phyloP scores from a whole-genome alignment of 1,140 invertebrate species.

The Bombus huntii region DNA sequence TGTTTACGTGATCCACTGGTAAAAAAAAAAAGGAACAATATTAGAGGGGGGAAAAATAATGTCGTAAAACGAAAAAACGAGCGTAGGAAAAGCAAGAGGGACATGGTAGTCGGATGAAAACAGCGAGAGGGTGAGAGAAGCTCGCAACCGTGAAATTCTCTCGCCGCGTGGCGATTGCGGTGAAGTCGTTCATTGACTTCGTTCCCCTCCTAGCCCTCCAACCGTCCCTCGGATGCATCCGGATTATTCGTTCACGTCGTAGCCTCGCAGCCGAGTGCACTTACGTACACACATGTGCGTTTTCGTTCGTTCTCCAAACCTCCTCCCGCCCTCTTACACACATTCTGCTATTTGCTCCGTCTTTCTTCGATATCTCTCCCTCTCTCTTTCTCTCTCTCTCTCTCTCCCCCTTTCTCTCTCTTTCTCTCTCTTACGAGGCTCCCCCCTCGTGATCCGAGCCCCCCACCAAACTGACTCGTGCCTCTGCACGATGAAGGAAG shows the following conservation, averaged over 20 bases:
- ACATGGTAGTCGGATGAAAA: neutral
- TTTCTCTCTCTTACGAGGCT: neutral
- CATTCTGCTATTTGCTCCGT: neutral
- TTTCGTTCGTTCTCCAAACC: slow-evolving; percentile 29
- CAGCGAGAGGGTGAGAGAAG: neutral
- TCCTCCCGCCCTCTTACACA: neutral
- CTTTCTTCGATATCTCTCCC: neutral
- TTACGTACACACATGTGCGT: slow-evolving; percentile 38
- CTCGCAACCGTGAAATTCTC: slow-evolving; percentile 59
- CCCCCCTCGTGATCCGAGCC: neutral
- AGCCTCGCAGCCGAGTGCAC: slow-evolving; percentile 42
- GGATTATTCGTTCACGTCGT: slow-evolving; percentile 65
- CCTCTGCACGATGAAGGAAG: slow-evolving; percentile 54
- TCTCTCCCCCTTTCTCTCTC: neutral
- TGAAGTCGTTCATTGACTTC: slow-evolving; percentile 66
- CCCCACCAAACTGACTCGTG: neutral
- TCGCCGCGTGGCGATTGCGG: slow-evolving; percentile 52
- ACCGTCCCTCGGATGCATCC: slow-evolving; percentile 50
- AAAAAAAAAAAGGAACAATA: neutral
- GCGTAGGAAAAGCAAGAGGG: neutral
- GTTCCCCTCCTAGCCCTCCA: neutral
- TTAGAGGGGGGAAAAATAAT: neutral
- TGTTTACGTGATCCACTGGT: too few relatives aligned
- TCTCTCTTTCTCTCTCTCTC: neutral
- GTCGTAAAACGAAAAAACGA: neutral